Evolutionary conservation across 2,797 vertebrate genomes (phyloP).

Genomic region (Sternarchorhynchus goeldii): DNA sequence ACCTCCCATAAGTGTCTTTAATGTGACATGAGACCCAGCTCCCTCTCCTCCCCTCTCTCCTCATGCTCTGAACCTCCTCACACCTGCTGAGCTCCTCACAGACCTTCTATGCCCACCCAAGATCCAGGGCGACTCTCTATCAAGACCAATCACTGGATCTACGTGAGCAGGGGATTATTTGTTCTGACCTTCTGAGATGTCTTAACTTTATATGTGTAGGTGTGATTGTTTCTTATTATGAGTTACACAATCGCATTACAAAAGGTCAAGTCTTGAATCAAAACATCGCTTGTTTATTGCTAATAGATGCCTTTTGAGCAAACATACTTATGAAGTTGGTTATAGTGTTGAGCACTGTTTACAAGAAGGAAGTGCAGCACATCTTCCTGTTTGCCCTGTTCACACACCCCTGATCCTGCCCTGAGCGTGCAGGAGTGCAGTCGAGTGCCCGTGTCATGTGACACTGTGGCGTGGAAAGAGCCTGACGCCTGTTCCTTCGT

Average conservation of each 20-base stretch:
- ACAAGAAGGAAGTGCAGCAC: too few relatives aligned
- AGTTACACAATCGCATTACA: background rate
- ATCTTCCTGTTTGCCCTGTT: too few relatives aligned
- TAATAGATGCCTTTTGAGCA: too few relatives aligned
- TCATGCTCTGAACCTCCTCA: constrained; percentile 32
- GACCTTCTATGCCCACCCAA: background rate
- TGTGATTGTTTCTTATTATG: constrained; percentile 5
- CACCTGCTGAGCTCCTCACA: background rate
- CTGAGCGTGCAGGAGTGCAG: too few relatives aligned
- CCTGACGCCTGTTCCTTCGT: too few relatives aligned
- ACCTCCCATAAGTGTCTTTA: constrained; percentile 34
- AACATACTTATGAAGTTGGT: too few relatives aligned
- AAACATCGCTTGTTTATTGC: background rate
- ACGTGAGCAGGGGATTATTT: background rate
- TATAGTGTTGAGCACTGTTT: too few relatives aligned
- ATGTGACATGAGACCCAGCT: constrained; percentile 22
- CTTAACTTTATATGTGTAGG: constrained; percentile 2
- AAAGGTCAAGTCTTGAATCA: background rate
- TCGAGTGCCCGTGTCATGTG: too few relatives aligned
- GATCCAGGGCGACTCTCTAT: background rate
- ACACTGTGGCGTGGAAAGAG: too few relatives aligned
- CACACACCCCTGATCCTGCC: too few relatives aligned
- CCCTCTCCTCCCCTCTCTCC: background rate
- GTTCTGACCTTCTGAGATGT: constrained; percentile 9
- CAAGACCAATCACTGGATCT: background rate